A percentile compares a stretch with the other conserved stretches of the same genome.
Evolutionary conservation across 2,888 invertebrate species (phyloP).

Genomic region (Lasiommata megera): DNA sequence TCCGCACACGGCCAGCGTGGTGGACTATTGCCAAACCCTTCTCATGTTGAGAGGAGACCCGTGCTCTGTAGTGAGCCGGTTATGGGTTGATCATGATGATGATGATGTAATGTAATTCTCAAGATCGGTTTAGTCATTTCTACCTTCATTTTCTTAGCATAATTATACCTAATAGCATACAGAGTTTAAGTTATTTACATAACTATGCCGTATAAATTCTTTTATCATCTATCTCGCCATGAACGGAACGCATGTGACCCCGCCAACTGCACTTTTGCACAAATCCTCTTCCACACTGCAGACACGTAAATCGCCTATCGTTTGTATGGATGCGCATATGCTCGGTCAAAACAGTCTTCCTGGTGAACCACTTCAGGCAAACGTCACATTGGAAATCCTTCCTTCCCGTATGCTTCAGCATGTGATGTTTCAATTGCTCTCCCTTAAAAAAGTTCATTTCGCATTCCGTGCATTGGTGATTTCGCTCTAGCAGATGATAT

Average conservation of each 20-base stretch:
- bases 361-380: constrained; percentile 38
- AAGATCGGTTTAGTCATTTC: too few relatives aligned
- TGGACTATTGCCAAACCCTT: too few relatives aligned
- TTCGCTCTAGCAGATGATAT: constrained; percentile 52
- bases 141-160: not conserved
- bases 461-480: constrained; percentile 40
- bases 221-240: constrained; percentile 1
- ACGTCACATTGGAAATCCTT: constrained; percentile 39
- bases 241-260: constrained; percentile 27
- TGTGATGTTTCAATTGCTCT: constrained; percentile 39
- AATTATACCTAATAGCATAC: not conserved
- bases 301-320: constrained; percentile 55
- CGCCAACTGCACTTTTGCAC: constrained; percentile 17
- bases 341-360: constrained; percentile 34
- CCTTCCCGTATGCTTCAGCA: constrained; percentile 40
- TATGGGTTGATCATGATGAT: too few relatives aligned
- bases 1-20: too few relatives aligned
- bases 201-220: not conserved
- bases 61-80: too few relatives aligned
- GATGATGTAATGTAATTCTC: too few relatives aligned
- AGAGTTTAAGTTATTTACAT: not conserved
- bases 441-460: constrained; percentile 42
- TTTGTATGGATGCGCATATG: constrained; percentile 65
- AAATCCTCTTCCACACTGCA: constrained; percentile 9
- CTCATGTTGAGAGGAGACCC: too few relatives aligned